Percentiles rank a stretch among this genome's conserved stretches.
Evolutionary conservation across 1,140 invertebrate species (phyloP).

Genomic region (Pachyrhynchus sulphureomaculatus): DNA sequence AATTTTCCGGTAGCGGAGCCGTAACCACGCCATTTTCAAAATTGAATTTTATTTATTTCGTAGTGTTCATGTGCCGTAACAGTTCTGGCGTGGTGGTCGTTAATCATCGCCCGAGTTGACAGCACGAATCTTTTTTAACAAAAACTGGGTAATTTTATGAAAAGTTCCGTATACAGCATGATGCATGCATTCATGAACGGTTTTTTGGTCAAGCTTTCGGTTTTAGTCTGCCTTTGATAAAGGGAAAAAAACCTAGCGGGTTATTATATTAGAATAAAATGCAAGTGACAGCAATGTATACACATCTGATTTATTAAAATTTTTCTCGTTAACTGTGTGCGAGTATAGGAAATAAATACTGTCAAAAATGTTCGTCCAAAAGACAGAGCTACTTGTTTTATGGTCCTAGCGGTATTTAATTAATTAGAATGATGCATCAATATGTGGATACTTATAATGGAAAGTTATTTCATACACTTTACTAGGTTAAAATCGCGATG

Average conservation of each 20-base stretch:
- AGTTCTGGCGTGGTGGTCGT: slow-evolving; percentile 7
- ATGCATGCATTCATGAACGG: slow-evolving; percentile 23
- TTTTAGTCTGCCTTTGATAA: slow-evolving; percentile 5
- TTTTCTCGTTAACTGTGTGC: no score
- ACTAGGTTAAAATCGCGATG: no score
- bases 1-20: no score
- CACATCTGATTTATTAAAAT: no score
- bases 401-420: no score
- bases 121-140: slow-evolving; percentile 19
- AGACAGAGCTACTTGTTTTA: no score
- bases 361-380: no score
- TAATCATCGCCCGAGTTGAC: slow-evolving; percentile 25
- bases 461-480: no score
- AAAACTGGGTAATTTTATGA: slow-evolving; percentile 17
- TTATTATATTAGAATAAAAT: slow-evolving; percentile 4
- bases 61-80: slow-evolving; percentile 16
- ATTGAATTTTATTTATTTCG: slow-evolving; percentile 28
- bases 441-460: no score
- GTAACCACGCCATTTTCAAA: slow-evolving; percentile 12
- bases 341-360: no score
- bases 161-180: slow-evolving; percentile 13
- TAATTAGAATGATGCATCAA: no score
- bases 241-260: slow-evolving; percentile 1
- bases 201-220: slow-evolving; percentile 19
- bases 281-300: neutral